A percentile compares a stretch with the other conserved stretches of the same genome.
Evolutionary conservation across 2,113 vertebrate species (phyloP).

Genomic region (Porphyrio hochstetteri): DNA sequence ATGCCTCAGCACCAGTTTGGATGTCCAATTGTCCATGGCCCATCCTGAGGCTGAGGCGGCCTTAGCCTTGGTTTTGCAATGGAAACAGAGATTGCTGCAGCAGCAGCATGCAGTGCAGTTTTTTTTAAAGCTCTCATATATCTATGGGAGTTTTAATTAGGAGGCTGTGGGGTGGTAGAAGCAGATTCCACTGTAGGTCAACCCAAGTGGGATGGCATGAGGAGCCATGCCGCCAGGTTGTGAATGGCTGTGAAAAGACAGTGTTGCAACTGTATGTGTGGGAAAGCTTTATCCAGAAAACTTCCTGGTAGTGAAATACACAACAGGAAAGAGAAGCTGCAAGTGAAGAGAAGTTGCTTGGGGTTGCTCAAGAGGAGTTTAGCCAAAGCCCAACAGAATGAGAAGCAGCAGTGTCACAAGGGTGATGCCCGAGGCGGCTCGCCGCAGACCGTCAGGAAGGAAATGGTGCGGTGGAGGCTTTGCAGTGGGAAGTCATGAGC

Average conservation of each 20-base stretch:
- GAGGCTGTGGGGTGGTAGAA: neutral
- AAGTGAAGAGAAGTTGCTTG: neutral
- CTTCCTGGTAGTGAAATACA: neutral
- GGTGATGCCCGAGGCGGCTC: rapidly evolving
- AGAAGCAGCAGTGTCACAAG: neutral
- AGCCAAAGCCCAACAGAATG: rapidly evolving
- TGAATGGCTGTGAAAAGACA: neutral
- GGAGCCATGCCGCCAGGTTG: neutral
- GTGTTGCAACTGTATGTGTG: neutral
- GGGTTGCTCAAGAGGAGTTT: neutral
- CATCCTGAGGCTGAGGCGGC: neutral
- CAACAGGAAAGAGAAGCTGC: neutral
- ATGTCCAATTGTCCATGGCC: neutral
- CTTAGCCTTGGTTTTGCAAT: rapidly evolving
- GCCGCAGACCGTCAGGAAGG: neutral
- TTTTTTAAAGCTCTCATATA: neutral
- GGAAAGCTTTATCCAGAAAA: neutral
- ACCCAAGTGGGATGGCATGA: neutral
- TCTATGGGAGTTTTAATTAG: neutral
- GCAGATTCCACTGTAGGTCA: neutral
- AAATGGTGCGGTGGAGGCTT: rapidly evolving
- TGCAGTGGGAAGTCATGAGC: neutral
- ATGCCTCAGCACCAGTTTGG: rapidly evolving
- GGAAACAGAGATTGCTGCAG: neutral
- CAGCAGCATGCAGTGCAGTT: neutral